Percentiles rank a stretch among this genome's conserved stretches.
These are phyloP conservation scores for Camptogramma bilineatum DNA, from an alignment of 2,888 invertebrate species.

Conservation along the genomic window DNA sequence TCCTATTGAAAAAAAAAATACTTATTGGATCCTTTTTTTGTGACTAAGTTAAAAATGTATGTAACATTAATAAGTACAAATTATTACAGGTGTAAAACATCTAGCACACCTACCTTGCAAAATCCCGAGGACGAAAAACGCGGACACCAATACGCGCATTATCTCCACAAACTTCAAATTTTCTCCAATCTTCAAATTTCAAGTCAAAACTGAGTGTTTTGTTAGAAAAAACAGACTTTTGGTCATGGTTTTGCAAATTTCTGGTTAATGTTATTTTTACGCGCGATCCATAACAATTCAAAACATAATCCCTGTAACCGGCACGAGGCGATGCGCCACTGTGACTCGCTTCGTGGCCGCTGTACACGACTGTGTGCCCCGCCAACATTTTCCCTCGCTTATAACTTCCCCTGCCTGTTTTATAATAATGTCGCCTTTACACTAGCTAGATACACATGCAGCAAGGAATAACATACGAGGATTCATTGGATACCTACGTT, in stretches of 20 bases:
- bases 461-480: conserved; percentile 1
- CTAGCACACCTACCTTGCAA: conserved; percentile 66
- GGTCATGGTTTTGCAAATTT: conserved; percentile 32
- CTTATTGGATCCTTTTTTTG: too few relatives aligned
- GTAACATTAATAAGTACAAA: too few relatives aligned
- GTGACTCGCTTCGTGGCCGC: conserved; percentile 34
- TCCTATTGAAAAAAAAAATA: too few relatives aligned
- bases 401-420: conserved; percentile 65
- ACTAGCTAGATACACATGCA: conserved; percentile 7
- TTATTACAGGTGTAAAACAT: too few relatives aligned
- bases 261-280: conserved; percentile 7
- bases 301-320: conserved; percentile 31
- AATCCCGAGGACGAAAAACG: conserved; percentile 60
- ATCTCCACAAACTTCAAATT: conserved; percentile 39
- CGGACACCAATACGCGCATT: conserved; percentile 49
- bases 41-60: too few relatives aligned
- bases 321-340: conserved; percentile 14
- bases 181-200: conserved; percentile 34
- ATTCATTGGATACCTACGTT: neutral
- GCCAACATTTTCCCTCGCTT: conserved; percentile 68
- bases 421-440: conserved; percentile 18
- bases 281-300: conserved; percentile 18
- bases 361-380: conserved; percentile 66
- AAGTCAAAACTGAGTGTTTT: conserved; percentile 16
- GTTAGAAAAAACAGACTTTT: conserved; percentile 26